Percentiles rank a stretch among this genome's conserved stretches.
Conservation (phyloP, 2,797 vertebrate genomes). For the Heliangelus exortis region DNA sequence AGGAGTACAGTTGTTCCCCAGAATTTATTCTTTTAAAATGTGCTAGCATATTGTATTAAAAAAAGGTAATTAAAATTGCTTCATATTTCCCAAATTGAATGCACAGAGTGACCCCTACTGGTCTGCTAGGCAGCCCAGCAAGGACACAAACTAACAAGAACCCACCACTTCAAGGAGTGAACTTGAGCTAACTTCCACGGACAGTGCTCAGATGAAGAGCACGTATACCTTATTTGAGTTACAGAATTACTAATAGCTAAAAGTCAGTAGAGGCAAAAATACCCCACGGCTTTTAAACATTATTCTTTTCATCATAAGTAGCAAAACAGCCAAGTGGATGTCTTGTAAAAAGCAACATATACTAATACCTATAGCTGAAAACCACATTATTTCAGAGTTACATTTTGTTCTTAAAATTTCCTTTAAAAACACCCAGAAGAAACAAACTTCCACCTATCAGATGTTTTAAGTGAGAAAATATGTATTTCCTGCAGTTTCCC, state of each 20-base stretch:
- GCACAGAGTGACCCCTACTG: conserved; percentile 81
- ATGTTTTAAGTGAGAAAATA: not conserved
- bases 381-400: not conserved
- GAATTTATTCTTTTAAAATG: not conserved
- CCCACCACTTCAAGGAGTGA: not conserved
- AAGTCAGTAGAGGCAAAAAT: not conserved
- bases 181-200: not conserved
- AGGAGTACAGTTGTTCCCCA: not conserved
- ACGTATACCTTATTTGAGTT: not conserved
- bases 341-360: not conserved
- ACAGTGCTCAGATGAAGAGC: not conserved
- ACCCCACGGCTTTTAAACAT: not conserved
- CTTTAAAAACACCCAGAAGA: not conserved
- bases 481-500: not conserved
- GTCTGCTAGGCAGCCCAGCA: conserved; percentile 16
- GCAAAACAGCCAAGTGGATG: not conserved
- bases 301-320: not conserved
- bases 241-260: not conserved
- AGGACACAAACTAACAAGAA: not conserved
- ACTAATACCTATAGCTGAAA: not conserved
- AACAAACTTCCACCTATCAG: not conserved
- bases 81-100: conserved; percentile 63
- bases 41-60: not conserved
- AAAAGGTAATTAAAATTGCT: conserved; percentile 45
- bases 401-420: not conserved